Conservation (phyloP, 2,113 vertebrate species). For the Nyctereutes procyonoides region DNA sequence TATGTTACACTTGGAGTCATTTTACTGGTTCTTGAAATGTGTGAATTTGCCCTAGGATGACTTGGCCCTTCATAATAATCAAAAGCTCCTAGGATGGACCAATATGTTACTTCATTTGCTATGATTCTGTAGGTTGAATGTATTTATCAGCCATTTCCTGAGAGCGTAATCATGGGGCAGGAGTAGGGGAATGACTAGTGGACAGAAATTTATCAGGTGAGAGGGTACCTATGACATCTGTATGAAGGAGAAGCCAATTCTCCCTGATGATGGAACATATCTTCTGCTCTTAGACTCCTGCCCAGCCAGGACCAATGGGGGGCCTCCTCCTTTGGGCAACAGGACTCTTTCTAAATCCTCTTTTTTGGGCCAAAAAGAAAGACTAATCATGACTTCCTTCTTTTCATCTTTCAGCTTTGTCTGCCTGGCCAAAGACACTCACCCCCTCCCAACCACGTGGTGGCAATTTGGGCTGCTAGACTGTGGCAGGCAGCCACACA, state of each 20-base stretch:
- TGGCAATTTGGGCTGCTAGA: background rate
- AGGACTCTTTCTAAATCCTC: background rate
- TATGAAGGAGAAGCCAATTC: background rate
- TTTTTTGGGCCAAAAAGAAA: background rate
- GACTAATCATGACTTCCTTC: background rate
- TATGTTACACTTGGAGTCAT: background rate
- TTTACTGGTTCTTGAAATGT: background rate
- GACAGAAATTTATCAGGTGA: background rate
- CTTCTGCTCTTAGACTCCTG: background rate
- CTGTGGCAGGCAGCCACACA: background rate
- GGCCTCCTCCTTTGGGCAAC: background rate
- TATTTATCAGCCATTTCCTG: background rate
- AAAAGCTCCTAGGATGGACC: background rate
- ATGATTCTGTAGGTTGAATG: background rate
- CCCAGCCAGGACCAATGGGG: background rate
- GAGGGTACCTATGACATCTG: background rate
- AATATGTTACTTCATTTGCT: background rate
- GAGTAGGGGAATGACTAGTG: background rate
- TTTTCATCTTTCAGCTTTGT: background rate
- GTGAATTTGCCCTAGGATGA: background rate
- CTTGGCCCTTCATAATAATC: background rate
- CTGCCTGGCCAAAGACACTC: background rate
- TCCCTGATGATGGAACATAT: background rate
- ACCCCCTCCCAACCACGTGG: background rate
- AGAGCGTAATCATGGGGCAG: background rate